These are phyloP conservation scores for Allolobophora icterica DNA, from an alignment of 2,888 invertebrate genomes.

Conservation along the genomic window DNA sequence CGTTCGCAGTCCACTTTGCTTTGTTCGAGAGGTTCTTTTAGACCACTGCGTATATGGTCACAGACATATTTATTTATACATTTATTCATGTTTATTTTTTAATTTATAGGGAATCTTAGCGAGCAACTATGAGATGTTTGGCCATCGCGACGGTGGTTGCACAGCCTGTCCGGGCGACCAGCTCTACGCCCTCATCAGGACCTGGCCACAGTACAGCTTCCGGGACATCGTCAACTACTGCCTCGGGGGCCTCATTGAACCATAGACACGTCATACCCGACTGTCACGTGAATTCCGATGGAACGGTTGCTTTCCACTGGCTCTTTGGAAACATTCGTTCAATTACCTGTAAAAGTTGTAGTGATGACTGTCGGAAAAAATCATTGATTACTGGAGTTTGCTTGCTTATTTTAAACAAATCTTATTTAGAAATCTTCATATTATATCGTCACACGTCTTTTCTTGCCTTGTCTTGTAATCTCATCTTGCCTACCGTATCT, in stretches of 20 bases:
- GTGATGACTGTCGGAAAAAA: neutral
- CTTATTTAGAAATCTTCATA: neutral
- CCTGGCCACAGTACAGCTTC: conserved; percentile 37
- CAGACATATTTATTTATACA: neutral
- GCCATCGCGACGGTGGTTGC: conserved; percentile 33
- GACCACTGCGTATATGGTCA: neutral
- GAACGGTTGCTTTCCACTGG: neutral
- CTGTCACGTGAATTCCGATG: neutral
- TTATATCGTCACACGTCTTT: neutral
- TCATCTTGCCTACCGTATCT: too few relatives aligned
- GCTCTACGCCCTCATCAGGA: conserved; percentile 32
- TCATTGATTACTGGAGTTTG: neutral
- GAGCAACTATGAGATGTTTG: conserved; percentile 31
- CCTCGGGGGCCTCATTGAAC: neutral
- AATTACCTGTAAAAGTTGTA: neutral
- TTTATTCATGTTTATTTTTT: neutral
- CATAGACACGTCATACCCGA: neutral
- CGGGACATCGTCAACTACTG: conserved; percentile 32
- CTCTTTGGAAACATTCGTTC: neutral
- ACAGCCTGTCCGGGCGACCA: conserved; percentile 38
- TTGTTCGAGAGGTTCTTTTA: neutral
- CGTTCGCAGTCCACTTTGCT: neutral
- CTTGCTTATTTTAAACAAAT: neutral
- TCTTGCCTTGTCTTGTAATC: too few relatives aligned
- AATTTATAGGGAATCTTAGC: neutral